phyloP scores from a whole-genome alignment of 1,140 invertebrate species.

The Zaprionus vittiger region DNA sequence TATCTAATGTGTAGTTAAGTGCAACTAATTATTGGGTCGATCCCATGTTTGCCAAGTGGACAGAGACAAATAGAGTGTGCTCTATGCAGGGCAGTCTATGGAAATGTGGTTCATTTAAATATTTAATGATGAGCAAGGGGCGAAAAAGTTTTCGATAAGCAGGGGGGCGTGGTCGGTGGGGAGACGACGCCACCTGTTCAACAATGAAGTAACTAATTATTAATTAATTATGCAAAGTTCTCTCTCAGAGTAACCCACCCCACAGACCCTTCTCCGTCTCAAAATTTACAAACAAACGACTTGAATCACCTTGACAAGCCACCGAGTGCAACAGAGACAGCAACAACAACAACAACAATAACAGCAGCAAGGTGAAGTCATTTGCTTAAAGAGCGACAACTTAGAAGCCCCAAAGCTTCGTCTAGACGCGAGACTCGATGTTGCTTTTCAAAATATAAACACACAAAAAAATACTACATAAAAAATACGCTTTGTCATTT shows the following conservation, averaged over 20 bases:
- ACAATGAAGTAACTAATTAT: conserved; percentile 47
- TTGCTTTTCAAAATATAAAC: not conserved
- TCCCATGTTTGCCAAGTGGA: conserved; percentile 23
- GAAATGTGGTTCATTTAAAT: conserved; percentile 53
- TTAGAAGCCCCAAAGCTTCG: conserved; percentile 19
- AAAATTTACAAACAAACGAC: conserved; percentile 41
- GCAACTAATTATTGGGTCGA: conserved; percentile 53
- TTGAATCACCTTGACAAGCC: conserved; percentile 40
- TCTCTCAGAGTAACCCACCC: not conserved
- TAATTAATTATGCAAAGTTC: conserved; percentile 55
- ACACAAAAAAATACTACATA: not conserved
- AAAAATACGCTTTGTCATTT: conserved; percentile 10
- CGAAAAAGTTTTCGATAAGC: conserved; percentile 15
- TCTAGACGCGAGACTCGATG: not conserved
- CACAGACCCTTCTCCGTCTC: conserved; percentile 6
- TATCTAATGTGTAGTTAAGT: conserved; percentile 56
- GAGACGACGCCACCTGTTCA: conserved; percentile 40
- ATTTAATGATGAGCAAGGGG: conserved; percentile 40
- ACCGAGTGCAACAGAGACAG: conserved; percentile 18
- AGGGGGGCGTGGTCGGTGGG: conserved; percentile 24
- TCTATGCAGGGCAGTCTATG: not conserved
- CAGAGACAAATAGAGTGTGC: conserved; percentile 17
- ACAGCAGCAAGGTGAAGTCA: conserved; percentile 40
- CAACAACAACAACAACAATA: conserved; percentile 1
- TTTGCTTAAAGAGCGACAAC: conserved; percentile 30